These are phyloP conservation scores for Scolopax rusticola DNA, from an alignment of 2,797 vertebrate species.

Conservation along the genomic window DNA sequence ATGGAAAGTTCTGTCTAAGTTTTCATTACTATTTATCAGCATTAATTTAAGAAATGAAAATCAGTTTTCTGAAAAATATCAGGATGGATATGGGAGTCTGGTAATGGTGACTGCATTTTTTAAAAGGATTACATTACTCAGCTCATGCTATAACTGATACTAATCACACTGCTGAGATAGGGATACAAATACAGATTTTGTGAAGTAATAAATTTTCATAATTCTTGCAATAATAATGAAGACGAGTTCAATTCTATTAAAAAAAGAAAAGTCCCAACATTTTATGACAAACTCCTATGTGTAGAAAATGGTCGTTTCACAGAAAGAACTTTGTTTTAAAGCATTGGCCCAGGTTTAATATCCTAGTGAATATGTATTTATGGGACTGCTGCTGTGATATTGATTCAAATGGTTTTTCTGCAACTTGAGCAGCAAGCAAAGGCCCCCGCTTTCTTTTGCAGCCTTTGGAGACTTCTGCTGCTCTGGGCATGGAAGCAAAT, in stretches of 20 bases:
- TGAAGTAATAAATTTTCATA: background rate
- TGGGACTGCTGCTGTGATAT: background rate
- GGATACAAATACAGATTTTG: background rate
- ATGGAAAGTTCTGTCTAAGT: background rate
- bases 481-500: background rate
- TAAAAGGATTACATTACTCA: background rate
- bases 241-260: background rate
- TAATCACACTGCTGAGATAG: background rate
- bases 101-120: background rate
- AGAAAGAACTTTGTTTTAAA: background rate
- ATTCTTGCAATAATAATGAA: background rate
- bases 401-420: background rate
- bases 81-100: background rate
- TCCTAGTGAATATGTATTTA: background rate
- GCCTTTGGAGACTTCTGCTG: constrained; percentile 64
- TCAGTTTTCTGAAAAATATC: background rate
- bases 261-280: background rate
- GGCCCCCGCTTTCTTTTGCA: background rate
- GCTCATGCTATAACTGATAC: background rate
- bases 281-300: background rate
- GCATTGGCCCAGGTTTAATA: background rate
- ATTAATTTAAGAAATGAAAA: background rate
- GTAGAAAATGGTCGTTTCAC: background rate
- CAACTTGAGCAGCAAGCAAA: background rate
- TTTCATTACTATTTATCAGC: background rate